Percentiles rank a stretch among this genome's conserved stretches.
These are phyloP conservation scores for Coregonus sp. DNA, from an alignment of 2,797 vertebrate genomes.

Conservation along the genomic window DNA sequence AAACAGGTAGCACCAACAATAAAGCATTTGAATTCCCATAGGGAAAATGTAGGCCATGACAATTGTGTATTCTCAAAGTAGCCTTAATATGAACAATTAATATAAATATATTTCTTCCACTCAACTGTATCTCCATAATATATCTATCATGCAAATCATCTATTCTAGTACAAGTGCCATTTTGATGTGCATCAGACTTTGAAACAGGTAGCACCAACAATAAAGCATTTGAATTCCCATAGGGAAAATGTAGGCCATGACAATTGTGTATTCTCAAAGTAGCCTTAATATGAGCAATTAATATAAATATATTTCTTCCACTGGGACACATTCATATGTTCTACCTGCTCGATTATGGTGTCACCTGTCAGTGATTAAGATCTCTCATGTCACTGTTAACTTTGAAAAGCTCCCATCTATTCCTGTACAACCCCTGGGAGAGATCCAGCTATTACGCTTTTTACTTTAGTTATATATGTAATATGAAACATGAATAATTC, in stretches of 20 bases:
- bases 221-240: neutral
- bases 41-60: neutral
- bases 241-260: neutral
- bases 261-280: constrained; percentile 37
- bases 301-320: constrained; percentile 30
- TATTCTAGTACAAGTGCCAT: neutral
- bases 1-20: neutral
- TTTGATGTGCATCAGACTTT: neutral
- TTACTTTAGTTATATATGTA: constrained; percentile 58
- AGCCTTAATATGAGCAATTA: constrained; percentile 51
- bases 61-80: constrained; percentile 38
- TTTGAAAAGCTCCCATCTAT: constrained; percentile 45
- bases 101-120: constrained; percentile 25
- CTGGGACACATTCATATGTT: neutral
- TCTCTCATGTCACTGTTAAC: constrained; percentile 40
- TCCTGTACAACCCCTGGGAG: constrained; percentile 53
- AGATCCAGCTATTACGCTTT: constrained; percentile 63
- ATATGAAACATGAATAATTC: constrained; percentile 67
- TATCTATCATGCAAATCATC: neutral
- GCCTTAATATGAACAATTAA: constrained; percentile 52
- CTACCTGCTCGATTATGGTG: neutral
- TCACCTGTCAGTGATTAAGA: constrained; percentile 55
- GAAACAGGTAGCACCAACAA: neutral
- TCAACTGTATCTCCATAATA: neutral
- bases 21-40: neutral